These are phyloP conservation scores for Otolemur garnettii DNA, from an alignment of 2,113 vertebrate species.

Conservation along the genomic window DNA sequence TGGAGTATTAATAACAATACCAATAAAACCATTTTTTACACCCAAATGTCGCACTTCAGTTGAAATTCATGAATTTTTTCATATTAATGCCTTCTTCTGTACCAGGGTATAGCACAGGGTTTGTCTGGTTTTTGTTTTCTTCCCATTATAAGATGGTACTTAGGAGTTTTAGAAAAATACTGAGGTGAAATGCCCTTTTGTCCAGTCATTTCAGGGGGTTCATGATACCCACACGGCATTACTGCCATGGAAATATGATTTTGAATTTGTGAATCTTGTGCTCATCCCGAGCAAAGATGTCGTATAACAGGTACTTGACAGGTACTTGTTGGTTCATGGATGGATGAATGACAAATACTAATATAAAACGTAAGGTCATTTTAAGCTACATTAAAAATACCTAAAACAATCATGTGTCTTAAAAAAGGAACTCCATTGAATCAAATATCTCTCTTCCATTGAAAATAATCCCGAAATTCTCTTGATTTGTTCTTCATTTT, in stretches of 20 bases:
- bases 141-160: too few relatives aligned
- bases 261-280: not conserved
- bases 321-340: not conserved
- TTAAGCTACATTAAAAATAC: not conserved
- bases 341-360: not conserved
- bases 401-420: not conserved
- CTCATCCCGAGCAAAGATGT: not conserved
- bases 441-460: not conserved
- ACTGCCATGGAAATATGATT: not conserved
- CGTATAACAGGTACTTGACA: not conserved
- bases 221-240: not conserved
- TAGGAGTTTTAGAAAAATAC: not conserved
- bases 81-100: not conserved
- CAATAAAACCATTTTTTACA: not conserved
- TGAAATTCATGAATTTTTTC: not conserved
- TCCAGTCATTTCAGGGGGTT: not conserved
- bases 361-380: not conserved
- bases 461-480: not conserved
- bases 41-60: not conserved
- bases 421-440: not conserved
- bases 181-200: not conserved
- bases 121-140: not conserved
- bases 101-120: not conserved
- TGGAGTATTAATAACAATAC: not conserved
- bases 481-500: not conserved